phyloP scores from a whole-genome alignment of 1,140 invertebrate species.

The Stegodyphus mimosarum region DNA sequence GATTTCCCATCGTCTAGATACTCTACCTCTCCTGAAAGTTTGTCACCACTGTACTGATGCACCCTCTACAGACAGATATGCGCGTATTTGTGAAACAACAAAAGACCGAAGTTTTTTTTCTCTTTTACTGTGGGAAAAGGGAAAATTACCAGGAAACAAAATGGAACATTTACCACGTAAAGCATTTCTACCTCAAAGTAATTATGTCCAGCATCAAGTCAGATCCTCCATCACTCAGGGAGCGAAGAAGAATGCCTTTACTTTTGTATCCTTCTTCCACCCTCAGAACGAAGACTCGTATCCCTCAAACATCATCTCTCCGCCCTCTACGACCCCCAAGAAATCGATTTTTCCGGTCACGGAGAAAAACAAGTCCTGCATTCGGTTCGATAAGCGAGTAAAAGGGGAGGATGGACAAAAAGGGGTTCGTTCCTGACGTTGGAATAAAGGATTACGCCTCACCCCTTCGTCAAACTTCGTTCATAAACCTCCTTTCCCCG shows the following conservation, averaged over 20 bases:
- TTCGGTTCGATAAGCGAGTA: slow-evolving; percentile 42
- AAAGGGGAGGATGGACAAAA: slow-evolving; percentile 3
- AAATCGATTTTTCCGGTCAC: slow-evolving; percentile 50
- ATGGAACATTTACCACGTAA: too few relatives aligned
- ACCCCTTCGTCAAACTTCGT: slow-evolving; percentile 53
- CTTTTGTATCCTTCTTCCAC: background rate
- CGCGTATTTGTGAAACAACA: too few relatives aligned
- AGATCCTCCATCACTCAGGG: background rate
- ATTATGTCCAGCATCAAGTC: background rate
- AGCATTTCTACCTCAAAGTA: too few relatives aligned
- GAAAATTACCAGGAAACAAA: too few relatives aligned
- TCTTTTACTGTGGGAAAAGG: too few relatives aligned
- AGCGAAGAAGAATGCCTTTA: background rate
- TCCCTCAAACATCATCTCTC: slow-evolving; percentile 6
- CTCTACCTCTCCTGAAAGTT: too few relatives aligned
- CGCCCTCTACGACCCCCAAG: background rate
- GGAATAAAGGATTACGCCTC: slow-evolving; percentile 55
- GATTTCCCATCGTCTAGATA: too few relatives aligned
- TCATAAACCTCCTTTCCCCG: slow-evolving; percentile 24
- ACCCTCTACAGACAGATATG: too few relatives aligned
- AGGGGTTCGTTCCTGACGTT: slow-evolving; percentile 35
- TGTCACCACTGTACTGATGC: too few relatives aligned
- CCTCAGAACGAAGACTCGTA: slow-evolving; percentile 5
- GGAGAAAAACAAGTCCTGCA: slow-evolving; percentile 46
- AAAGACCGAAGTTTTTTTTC: too few relatives aligned